Conservation (phyloP, 2,113 vertebrate genomes). For the Varanus salvator region DNA sequence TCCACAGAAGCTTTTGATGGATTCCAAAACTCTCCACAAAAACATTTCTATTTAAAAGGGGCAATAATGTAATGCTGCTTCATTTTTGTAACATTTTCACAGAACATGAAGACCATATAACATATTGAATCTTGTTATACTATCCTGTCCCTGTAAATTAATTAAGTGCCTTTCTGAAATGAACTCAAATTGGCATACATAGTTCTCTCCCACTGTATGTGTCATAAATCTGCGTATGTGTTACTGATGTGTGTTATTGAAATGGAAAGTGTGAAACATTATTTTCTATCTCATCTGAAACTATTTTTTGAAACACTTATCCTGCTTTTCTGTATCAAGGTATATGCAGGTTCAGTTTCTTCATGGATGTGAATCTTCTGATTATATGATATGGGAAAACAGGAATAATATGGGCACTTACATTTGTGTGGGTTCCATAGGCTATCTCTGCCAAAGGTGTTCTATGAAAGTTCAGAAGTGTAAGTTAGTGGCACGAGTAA, state of each 20-base stretch:
- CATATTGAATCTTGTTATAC: background rate
- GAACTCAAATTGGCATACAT: background rate
- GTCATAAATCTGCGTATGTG: background rate
- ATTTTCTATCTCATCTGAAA: background rate
- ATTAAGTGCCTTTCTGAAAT: background rate
- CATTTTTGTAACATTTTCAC: slow-evolving; percentile 37
- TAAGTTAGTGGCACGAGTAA: background rate
- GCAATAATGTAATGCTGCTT: slow-evolving; percentile 52
- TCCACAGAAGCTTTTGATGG: slow-evolving; percentile 42
- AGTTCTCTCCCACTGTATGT: background rate
- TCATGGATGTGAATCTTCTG: background rate
- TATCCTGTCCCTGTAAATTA: background rate
- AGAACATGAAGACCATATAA: slow-evolving; percentile 48
- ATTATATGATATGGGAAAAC: background rate
- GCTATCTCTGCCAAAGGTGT: background rate
- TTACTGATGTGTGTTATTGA: background rate
- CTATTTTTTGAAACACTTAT: background rate
- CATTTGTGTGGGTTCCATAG: background rate
- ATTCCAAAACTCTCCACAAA: slow-evolving; percentile 47
- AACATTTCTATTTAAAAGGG: slow-evolving; percentile 47
- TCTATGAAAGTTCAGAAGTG: background rate
- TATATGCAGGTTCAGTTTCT: background rate
- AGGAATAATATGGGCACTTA: background rate
- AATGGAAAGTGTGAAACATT: background rate
- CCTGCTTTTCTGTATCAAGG: background rate